Evolutionary conservation across 2,888 invertebrate genomes (phyloP).

Genomic region (Andrena dorsata): DNA sequence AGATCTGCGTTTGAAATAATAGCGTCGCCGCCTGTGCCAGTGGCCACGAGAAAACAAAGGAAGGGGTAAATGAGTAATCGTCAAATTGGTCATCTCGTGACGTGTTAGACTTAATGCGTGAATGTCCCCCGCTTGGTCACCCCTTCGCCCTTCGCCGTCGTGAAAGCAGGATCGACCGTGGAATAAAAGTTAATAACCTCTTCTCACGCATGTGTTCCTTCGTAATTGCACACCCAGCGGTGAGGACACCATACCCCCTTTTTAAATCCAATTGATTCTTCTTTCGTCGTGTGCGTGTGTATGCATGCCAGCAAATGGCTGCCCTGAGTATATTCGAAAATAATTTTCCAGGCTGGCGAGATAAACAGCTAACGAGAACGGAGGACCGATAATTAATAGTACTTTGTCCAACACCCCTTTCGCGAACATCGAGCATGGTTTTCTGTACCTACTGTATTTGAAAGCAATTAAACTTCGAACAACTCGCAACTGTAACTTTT

Average conservation of each 20-base stretch:
- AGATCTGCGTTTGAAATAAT: conserved; percentile 34
- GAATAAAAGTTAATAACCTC: conserved; percentile 70
- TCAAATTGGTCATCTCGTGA: conserved; percentile 70
- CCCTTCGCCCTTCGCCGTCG: conserved; percentile 33
- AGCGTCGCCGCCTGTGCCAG: not conserved
- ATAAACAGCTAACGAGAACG: conserved; percentile 12
- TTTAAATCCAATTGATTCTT: conserved; percentile 8
- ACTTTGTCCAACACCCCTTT: conserved; percentile 10
- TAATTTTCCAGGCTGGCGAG: not conserved
- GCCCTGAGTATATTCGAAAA: conserved; percentile 7
- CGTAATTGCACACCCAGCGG: conserved; percentile 11
- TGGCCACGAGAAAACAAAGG: conserved; percentile 23
- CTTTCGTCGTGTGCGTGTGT: not conserved
- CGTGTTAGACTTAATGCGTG: conserved; percentile 65
- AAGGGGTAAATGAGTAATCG: conserved; percentile 71
- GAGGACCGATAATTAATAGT: conserved; percentile 19
- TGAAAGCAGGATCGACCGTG: conserved; percentile 61
- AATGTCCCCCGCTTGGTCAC: conserved; percentile 49
- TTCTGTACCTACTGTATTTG: conserved; percentile 18
- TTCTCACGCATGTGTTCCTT: conserved; percentile 67
- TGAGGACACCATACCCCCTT: not conserved
- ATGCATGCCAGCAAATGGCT: not conserved
- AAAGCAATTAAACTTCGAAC: conserved; percentile 41
- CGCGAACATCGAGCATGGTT: not conserved
- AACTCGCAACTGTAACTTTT: conserved; percentile 20